Evolutionary conservation across 1,140 invertebrate genomes (phyloP), one percentile per base, ranked within the genome.

Genomic region (Adelges cooleyi): DNA sequence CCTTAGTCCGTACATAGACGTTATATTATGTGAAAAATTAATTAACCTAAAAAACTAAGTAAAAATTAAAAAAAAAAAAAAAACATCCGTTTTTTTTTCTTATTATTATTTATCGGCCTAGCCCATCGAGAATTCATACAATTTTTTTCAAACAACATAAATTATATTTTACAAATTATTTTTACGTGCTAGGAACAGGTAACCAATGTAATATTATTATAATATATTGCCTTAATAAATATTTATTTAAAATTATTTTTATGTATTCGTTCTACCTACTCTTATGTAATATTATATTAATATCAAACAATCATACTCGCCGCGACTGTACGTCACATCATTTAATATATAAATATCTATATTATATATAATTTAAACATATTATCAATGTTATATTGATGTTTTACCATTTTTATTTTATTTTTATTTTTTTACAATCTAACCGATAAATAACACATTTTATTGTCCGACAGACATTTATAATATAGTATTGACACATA

Each of bases 401-500:
- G 29, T 33, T 33, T 33, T 33, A 33, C 29, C 29, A 33, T 11
- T 33, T 33, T 33, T 6, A 6, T 33, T 33, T 33, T 33, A 33
- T 44, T 62, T 48, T 23, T 18, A 6, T 18, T 56, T 48, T 46
- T 46, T 62, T 62, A 62, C 56, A 62, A 62, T 42, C 40, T 62
- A 33, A 62, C 25, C 15, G 56, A 46, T 62, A 62, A 62, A 48
- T 62, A 62, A 62, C 56, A 62, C 56, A 48, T 62, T 62, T 62
- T 62, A 62, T 62, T 62, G 56, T 62, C 56, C 13, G 17, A 29
- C 42, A 46, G 56, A 62, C 56, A 62, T 62, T n/a, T n/a, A n/a
- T n/a, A n/a, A n/a, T n/a, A n/a, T n/a, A 62, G 38, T 62, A 62
- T 62, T 62, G 56, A 62, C 56, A 62, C 56, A 48, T 59, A 59